phyloP scores from a whole-genome alignment of 2,113 vertebrate species.

The Eurypyga helias region DNA sequence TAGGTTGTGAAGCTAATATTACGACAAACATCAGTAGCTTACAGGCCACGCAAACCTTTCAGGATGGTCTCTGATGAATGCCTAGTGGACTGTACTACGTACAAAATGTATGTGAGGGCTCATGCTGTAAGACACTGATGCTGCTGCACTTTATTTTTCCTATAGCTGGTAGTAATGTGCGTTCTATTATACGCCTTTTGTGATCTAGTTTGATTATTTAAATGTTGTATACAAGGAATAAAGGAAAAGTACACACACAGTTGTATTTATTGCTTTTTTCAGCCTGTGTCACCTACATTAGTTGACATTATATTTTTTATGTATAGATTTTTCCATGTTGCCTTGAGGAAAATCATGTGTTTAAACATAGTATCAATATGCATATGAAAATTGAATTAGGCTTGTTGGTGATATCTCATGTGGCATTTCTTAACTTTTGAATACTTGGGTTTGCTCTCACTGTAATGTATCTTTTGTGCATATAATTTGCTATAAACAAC shows the following conservation, averaged over 20 bases:
- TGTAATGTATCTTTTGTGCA: neutral
- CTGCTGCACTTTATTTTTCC: neutral
- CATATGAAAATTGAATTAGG: neutral
- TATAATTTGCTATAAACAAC: neutral
- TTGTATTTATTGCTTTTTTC: neutral
- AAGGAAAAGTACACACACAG: neutral
- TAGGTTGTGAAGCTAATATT: neutral
- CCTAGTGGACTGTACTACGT: fast-evolving
- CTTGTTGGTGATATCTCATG: neutral
- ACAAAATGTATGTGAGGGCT: neutral
- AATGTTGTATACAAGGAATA: neutral
- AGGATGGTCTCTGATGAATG: neutral
- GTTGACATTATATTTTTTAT: neutral
- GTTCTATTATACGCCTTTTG: neutral
- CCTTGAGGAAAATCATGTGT: neutral
- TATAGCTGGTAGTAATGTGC: neutral
- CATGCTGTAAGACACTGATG: fast-evolving
- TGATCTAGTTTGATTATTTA: neutral
- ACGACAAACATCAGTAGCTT: neutral
- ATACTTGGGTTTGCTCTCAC: neutral
- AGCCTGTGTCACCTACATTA: neutral
- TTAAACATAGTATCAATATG: neutral
- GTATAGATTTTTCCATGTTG: neutral
- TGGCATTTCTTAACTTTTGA: neutral
- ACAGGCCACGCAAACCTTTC: neutral